These are phyloP conservation scores for Montipora foliosa DNA, from an alignment of 64 coral and sea anemone species.

Conservation along the genomic window DNA sequence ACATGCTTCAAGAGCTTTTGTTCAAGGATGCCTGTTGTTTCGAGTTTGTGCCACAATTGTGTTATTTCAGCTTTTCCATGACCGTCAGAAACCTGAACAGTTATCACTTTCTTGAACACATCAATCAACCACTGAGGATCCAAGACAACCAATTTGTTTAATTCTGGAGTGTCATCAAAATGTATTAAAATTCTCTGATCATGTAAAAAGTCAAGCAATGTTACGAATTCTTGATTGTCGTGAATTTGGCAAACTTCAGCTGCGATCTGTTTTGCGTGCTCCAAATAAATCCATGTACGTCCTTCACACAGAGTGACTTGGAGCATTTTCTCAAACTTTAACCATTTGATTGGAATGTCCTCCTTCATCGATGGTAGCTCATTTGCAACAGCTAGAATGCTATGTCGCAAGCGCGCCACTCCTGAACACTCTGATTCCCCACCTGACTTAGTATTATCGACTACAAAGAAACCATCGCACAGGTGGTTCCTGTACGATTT, in stretches of 20 bases:
- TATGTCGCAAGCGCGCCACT: neutral
- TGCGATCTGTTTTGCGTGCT: neutral
- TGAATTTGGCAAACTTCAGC: conserved; percentile 13
- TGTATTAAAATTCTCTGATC: conserved; percentile 39
- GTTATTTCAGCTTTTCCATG: neutral
- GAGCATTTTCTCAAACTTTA: conserved; percentile 15
- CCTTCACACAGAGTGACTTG: neutral
- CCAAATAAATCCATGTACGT: neutral
- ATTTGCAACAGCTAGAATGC: neutral
- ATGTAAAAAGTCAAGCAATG: conserved; percentile 30
- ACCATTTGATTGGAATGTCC: conserved; percentile 23
- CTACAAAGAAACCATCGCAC: neutral
- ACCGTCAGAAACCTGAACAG: neutral
- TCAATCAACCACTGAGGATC: conserved; percentile 39
- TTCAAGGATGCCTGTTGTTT: conserved; percentile 2
- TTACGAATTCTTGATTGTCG: conserved; percentile 9
- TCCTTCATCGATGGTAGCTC: conserved; percentile 36
- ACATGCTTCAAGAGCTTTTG: conserved; percentile 2
- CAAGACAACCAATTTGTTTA: conserved; percentile 33
- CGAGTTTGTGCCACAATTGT: conserved; percentile 10
- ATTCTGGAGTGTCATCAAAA: conserved; percentile 18
- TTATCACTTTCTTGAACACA: conserved; percentile 39
- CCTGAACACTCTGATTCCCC: conserved; percentile 16
- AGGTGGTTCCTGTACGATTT: neutral
- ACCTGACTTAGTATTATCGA: conserved; percentile 27